Conservation (phyloP, 1,140 invertebrate genomes). For the Parasteatoda tepidariorum region DNA sequence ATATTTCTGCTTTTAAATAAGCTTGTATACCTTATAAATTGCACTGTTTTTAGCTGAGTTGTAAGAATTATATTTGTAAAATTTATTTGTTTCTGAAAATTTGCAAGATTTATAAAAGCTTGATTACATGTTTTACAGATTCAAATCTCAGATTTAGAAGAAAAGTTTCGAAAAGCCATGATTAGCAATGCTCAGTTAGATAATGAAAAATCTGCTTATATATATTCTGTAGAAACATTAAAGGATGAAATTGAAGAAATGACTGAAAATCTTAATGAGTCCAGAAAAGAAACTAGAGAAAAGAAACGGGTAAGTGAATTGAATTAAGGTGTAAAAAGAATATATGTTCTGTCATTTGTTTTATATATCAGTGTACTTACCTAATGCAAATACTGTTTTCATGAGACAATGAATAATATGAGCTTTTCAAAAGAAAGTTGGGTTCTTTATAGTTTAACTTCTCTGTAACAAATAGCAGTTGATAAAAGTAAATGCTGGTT, state of each 20-base stretch:
- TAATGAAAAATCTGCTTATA: conserved; percentile 95
- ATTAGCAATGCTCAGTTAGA: conserved; percentile 97
- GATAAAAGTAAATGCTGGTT: too few relatives aligned
- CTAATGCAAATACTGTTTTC: too few relatives aligned
- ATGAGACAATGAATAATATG: too few relatives aligned
- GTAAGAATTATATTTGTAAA: too few relatives aligned
- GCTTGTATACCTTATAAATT: too few relatives aligned
- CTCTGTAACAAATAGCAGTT: too few relatives aligned
- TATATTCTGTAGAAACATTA: conserved; percentile 94
- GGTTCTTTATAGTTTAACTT: too few relatives aligned
- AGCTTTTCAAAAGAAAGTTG: too few relatives aligned
- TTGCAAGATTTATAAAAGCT: conserved; percentile 12
- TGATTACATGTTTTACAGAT: conserved; percentile 70
- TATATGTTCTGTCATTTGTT: not conserved
- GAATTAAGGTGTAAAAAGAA: not conserved
- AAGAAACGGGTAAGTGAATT: conserved; percentile 79
- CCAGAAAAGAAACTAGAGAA: conserved; percentile 88
- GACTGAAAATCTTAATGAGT: conserved; percentile 86
- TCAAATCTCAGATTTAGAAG: conserved; percentile 88
- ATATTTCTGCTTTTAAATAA: too few relatives aligned
- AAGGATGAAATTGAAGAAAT: conserved; percentile 97
- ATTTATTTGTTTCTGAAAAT: too few relatives aligned
- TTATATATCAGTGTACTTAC: not conserved
- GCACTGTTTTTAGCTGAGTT: too few relatives aligned
- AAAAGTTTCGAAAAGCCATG: conserved; percentile 98